Conservation (phyloP, 2,113 vertebrate species). For the Synodontis membranacea region DNA sequence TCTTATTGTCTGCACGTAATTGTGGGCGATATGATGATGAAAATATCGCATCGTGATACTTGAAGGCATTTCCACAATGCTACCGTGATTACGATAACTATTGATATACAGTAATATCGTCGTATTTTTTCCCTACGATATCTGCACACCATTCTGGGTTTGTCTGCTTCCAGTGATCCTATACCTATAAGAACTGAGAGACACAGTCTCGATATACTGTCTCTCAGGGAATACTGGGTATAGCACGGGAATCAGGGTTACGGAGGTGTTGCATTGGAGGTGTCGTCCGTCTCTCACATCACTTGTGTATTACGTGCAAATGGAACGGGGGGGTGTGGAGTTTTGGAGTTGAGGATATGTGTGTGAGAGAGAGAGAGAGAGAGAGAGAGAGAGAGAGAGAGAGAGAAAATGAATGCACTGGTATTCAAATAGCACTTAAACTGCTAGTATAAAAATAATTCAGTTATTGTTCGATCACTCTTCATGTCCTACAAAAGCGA, state of each 20-base stretch:
- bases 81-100: neutral
- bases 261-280: neutral
- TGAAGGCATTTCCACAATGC: neutral
- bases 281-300: neutral
- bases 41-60: neutral
- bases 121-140: neutral
- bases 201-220: neutral
- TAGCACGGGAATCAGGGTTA: neutral
- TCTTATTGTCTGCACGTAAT: neutral
- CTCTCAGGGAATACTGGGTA: neutral
- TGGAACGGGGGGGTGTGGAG: neutral
- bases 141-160: neutral
- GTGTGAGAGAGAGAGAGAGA: neutral
- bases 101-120: too few species aligned
- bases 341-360: neutral
- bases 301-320: neutral
- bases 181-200: neutral
- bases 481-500: neutral
- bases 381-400: neutral
- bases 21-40: neutral
- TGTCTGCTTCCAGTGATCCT: neutral
- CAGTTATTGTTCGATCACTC: neutral
- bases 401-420: neutral
- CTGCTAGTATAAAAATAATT: neutral
- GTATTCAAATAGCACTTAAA: neutral